These are phyloP conservation scores for Muschampia plurimacula DNA, from an alignment of 2,888 invertebrate genomes.

Conservation along the genomic window DNA sequence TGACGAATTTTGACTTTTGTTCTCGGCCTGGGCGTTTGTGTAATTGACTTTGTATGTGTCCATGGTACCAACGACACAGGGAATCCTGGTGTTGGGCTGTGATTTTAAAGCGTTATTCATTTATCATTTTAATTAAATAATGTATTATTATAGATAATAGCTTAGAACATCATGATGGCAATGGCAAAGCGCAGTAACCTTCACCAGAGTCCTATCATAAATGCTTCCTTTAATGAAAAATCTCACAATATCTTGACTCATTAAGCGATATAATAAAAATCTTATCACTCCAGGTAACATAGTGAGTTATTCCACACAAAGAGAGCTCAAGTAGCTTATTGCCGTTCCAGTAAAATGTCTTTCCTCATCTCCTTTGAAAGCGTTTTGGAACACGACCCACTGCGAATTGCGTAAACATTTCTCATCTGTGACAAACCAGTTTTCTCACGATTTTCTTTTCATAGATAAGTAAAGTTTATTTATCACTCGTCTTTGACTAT, in stretches of 20 bases:
- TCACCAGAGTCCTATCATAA: too few relatives aligned
- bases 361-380: background rate
- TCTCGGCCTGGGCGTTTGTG: too few relatives aligned
- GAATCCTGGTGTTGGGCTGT: too few relatives aligned
- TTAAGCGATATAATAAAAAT: background rate
- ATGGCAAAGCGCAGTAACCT: too few relatives aligned
- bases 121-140: too few relatives aligned
- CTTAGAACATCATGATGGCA: too few relatives aligned
- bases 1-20: too few relatives aligned
- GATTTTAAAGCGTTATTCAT: too few relatives aligned
- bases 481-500: background rate
- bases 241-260: background rate
- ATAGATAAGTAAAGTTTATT: background rate
- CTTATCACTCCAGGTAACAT: background rate
- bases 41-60: too few relatives aligned
- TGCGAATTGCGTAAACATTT: constrained; percentile 25
- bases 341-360: constrained; percentile 11
- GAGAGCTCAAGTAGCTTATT: constrained; percentile 18
- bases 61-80: too few relatives aligned
- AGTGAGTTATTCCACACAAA: background rate
- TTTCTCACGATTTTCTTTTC: constrained; percentile 6
- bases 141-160: too few relatives aligned
- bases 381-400: constrained; percentile 22
- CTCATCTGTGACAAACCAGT: background rate
- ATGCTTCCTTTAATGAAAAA: background rate